Conservation (phyloP, 1,140 invertebrate species). For the Wasmannia auropunctata region DNA sequence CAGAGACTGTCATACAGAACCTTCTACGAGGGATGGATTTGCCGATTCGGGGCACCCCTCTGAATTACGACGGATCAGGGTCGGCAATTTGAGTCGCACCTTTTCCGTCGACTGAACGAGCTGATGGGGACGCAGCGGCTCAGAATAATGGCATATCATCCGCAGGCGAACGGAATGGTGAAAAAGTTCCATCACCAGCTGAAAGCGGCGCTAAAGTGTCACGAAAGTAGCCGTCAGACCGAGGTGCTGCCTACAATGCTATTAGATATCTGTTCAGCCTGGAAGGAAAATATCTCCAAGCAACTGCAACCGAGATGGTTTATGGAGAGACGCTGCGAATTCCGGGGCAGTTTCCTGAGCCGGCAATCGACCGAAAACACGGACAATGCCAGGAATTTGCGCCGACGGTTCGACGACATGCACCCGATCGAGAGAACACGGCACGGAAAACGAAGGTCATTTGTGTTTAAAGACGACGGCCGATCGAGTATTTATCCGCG, state of each 20-base stretch:
- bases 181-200: not conserved
- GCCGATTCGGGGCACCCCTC: conserved; percentile 4
- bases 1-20: conserved; percentile 65
- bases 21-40: conserved; percentile 64
- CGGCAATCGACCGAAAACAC: not conserved
- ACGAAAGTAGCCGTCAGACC: not conserved
- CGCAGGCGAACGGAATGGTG: not conserved
- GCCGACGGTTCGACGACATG: not conserved
- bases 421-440: not conserved
- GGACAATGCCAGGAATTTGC: not conserved
- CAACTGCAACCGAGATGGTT: not conserved
- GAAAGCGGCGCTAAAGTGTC: not conserved
- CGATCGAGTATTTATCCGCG: not conserved
- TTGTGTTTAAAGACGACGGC: not conserved
- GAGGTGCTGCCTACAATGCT: not conserved
- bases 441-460: not conserved
- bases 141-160: conserved; percentile 23
- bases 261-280: not conserved
- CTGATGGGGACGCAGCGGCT: not conserved
- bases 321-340: not conserved
- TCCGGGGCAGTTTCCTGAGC: conserved; percentile 15
- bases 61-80: conserved; percentile 49
- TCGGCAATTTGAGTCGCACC: conserved; percentile 15
- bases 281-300: not conserved
- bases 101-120: not conserved